phyloP scores from a whole-genome alignment of 2,797 vertebrate genomes.

The Artibeus lituratus region DNA sequence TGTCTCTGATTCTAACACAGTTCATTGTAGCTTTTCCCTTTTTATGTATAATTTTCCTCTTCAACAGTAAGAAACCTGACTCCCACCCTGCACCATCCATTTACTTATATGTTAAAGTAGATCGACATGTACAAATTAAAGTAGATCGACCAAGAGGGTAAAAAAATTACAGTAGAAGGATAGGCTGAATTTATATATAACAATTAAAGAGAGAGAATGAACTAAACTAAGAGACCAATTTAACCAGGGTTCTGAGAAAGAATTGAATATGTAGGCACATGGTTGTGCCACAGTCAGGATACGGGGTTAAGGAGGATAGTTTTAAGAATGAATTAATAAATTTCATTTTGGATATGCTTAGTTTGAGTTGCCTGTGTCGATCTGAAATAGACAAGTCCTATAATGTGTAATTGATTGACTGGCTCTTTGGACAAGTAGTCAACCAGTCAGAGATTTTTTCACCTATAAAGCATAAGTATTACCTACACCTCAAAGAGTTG shows the following conservation, averaged over 20 bases:
- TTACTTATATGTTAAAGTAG: not conserved
- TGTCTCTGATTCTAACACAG: not conserved
- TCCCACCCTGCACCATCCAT: not conserved
- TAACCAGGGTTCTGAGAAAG: not conserved
- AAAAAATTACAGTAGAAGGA: not conserved
- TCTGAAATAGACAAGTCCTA: not conserved
- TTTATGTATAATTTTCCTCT: not conserved
- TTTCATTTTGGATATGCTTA: not conserved
- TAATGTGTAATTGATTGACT: not conserved
- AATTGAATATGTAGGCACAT: not conserved
- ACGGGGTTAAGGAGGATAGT: not conserved
- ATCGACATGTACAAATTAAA: not conserved
- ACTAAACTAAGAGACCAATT: not conserved
- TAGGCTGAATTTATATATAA: not conserved
- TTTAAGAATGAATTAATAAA: constrained; percentile 29
- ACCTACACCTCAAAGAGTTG: not conserved
- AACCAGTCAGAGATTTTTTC: not conserved
- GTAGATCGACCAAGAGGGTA: not conserved
- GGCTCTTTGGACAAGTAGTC: not conserved
- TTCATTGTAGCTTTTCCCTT: not conserved
- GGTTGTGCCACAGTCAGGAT: not conserved
- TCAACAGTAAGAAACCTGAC: not conserved
- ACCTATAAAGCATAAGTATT: not conserved
- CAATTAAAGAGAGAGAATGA: not conserved
- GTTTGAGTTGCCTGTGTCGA: not conserved